phyloP scores from a whole-genome alignment of 2,888 invertebrate species.

The Cheilosia soror region DNA sequence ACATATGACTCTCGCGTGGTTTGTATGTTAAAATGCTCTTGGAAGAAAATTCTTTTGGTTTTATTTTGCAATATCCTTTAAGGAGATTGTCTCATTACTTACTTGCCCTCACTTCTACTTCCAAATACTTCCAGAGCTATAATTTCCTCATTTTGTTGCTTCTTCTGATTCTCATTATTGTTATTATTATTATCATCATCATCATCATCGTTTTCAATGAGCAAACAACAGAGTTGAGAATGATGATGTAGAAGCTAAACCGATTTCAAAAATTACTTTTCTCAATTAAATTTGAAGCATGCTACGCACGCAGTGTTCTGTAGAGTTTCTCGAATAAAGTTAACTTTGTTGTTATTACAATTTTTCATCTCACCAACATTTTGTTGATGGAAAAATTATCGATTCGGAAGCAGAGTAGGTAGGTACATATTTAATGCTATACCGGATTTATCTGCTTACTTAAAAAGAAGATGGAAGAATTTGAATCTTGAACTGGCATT shows the following conservation, averaged over 20 bases:
- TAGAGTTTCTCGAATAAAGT: conserved; percentile 10
- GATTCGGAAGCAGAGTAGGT: not conserved
- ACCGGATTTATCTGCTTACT: conserved; percentile 14
- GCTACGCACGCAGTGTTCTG: not conserved
- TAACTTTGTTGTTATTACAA: conserved; percentile 13
- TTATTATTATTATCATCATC: conserved; percentile 39
- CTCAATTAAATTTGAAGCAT: conserved; percentile 69
- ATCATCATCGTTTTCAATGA: conserved; percentile 60
- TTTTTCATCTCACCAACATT: conserved; percentile 31
- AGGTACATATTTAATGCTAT: not conserved
- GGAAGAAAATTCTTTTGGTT: conserved; percentile 36
- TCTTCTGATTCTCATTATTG: conserved; percentile 42
- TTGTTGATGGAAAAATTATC: conserved; percentile 25
- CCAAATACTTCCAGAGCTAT: conserved; percentile 16
- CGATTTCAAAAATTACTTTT: conserved; percentile 74
- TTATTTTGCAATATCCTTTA: conserved; percentile 64
- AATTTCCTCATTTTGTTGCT: conserved; percentile 23
- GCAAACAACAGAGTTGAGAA: conserved; percentile 41
- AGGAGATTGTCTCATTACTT: conserved; percentile 58
- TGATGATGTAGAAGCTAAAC: conserved; percentile 66
- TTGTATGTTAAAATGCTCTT: conserved; percentile 28
- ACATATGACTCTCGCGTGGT: not conserved
- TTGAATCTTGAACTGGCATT: conserved; percentile 56
- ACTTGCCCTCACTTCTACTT: conserved; percentile 16
- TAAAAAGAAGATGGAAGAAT: conserved; percentile 19